These are phyloP conservation scores for Rana temporaria DNA, from an alignment of 2,113 vertebrate species.

Conservation along the genomic window DNA sequence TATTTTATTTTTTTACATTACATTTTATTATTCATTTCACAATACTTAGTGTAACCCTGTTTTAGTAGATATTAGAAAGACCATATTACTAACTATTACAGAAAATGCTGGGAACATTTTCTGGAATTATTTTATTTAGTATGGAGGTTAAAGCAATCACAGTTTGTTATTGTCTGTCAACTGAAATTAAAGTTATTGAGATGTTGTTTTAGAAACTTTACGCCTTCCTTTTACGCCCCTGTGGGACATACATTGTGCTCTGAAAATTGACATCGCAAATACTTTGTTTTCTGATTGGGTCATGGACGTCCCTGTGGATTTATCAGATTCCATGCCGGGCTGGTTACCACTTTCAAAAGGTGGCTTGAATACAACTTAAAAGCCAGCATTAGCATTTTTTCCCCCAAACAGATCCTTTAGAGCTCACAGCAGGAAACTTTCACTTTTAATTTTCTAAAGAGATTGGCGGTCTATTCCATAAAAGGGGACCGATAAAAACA, in stretches of 20 bases:
- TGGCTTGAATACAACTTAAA: conserved; percentile 36
- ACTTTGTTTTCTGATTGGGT: conserved; percentile 17
- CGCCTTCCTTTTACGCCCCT: not conserved
- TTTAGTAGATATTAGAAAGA: too few species aligned
- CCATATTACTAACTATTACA: too few species aligned
- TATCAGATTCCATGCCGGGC: conserved; percentile 25
- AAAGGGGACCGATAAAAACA: too few species aligned
- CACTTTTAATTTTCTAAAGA: conserved; percentile 23
- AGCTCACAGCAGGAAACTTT: conserved; percentile 22
- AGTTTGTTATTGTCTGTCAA: conserved; percentile 38
- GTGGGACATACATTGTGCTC: conserved; percentile 14
- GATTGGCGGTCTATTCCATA: too few species aligned
- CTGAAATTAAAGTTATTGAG: conserved; percentile 24
- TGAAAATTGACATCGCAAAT: conserved; percentile 27
- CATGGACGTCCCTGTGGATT: conserved; percentile 26
- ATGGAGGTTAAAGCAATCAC: not conserved
- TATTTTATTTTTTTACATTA: too few species aligned
- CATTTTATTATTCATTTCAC: too few species aligned
- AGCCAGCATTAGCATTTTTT: conserved; percentile 46
- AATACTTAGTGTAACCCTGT: too few species aligned
- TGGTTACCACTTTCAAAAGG: conserved; percentile 16
- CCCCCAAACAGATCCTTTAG: conserved; percentile 7
- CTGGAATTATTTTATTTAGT: not conserved
- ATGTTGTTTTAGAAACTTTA: conserved; percentile 34
- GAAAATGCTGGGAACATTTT: too few species aligned